Conservation (phyloP, 2,797 vertebrate species). For the Acrocephalus scirpaceus region DNA sequence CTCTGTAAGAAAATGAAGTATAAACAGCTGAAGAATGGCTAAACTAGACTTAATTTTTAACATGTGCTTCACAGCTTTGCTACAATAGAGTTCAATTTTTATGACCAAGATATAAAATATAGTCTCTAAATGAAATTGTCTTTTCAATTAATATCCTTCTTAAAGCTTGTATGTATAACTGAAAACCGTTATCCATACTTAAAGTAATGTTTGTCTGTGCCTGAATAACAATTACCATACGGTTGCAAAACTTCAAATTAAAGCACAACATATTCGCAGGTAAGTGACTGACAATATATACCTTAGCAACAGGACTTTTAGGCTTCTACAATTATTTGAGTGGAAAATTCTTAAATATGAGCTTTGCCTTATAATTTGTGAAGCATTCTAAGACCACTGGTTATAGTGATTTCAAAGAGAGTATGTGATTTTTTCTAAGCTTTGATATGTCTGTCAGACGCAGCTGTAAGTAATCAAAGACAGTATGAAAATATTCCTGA, state of each 20-base stretch:
- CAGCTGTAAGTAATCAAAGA: conserved; percentile 59
- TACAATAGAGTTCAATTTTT: background rate
- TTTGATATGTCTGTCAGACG: conserved; percentile 30
- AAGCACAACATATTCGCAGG: conserved; percentile 11
- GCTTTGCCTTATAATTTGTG: conserved; percentile 47
- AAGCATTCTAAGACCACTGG: conserved; percentile 47
- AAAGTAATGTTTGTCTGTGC: conserved; percentile 21
- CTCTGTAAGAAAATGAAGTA: background rate
- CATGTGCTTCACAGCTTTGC: background rate
- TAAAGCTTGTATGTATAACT: background rate
- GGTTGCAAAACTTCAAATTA: conserved; percentile 46
- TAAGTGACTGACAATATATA: background rate
- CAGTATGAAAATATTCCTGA: conserved; percentile 45
- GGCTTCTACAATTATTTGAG: background rate
- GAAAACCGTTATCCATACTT: background rate
- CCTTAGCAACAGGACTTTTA: conserved; percentile 23
- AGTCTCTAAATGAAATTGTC: background rate
- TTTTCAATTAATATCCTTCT: background rate
- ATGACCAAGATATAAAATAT: background rate
- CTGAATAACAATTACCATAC: background rate
- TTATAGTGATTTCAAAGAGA: conserved; percentile 55
- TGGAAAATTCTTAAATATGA: conserved; percentile 37
- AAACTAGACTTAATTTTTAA: conserved; percentile 3
- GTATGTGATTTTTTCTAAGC: conserved; percentile 26
- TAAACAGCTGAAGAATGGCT: background rate